Base-by-base conservation (phyloP, 1,140 invertebrate genomes). In the Arion vulgaris region DNA sequence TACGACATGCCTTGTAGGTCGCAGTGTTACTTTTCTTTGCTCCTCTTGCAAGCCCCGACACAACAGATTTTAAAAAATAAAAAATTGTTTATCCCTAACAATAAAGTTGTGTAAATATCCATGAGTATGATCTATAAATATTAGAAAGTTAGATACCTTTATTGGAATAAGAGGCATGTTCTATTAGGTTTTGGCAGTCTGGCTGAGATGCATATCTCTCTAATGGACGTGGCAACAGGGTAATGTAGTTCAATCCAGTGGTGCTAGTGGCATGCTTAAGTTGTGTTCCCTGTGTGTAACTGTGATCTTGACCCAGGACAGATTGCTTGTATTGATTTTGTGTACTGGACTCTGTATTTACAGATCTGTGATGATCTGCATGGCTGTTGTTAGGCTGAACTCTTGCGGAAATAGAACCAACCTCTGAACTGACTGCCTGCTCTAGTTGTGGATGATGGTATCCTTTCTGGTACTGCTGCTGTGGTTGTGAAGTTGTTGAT, bases 131-230 rank as follows among this genome's bases (percentile, higher is more conserved):
- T 66, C 62, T 66, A 66, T 32, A 15, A 23, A 32, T 66, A 17
- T 66, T 66, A 66, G 62, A 32, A 66, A 66, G 2, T n/a, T 62
- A 41, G 34, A 66, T 62, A 62, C 68, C 77, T 49, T 62, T 53
- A 82, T 82, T 86, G 84, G 82, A 77, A 81, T 80, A 73, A 62
- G 77, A 78, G 45, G 77, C 83, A 82, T 74, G 74, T 51, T 84
- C 80, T 85, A 84, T 83, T 76, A 87, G 85, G 77, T 85, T 86
- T 84, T 88, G 86, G 74, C 85, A 86, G 85, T 86, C 85, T 49
- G 85, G 86, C 73, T 86, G 87, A 73, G 83, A 88, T 66, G 87
- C 79, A 71, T 83, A 81, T 81, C 86, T 78, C 77, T 86, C 86
- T 75, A 87, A 68, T 32, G 84, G 82, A 28, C 75, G 80, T 17